These are phyloP conservation scores for Didymodactylos carnosus DNA, from an alignment of 2,888 invertebrate species.

Conservation along the genomic window DNA sequence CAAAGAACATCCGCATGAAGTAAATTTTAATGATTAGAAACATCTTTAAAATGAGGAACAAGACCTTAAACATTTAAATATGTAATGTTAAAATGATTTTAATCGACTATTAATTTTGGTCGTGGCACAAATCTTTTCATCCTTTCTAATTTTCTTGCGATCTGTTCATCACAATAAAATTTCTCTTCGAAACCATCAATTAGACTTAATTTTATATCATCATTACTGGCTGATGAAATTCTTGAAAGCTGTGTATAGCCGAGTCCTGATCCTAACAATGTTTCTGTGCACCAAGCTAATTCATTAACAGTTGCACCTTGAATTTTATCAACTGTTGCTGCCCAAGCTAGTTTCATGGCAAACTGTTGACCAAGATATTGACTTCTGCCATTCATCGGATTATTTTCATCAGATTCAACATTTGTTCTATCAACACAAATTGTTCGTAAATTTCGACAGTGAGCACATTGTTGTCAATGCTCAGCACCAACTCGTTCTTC, in stretches of 20 bases:
- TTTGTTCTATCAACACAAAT: not conserved
- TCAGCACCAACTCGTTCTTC: not conserved
- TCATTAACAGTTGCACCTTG: constrained; percentile 79
- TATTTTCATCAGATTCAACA: not conserved
- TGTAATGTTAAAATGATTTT: not conserved
- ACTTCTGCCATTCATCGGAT: constrained; percentile 42
- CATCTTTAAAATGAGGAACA: not conserved
- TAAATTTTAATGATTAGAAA: not conserved
- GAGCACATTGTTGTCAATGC: not conserved
- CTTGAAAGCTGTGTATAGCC: constrained; percentile 83
- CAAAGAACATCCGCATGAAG: not conserved
- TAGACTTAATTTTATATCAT: too few species aligned
- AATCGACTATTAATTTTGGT: not conserved
- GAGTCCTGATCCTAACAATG: constrained; percentile 84
- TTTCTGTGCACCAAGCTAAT: constrained; percentile 72
- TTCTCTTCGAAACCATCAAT: constrained; percentile 64
- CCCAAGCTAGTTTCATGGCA: constrained; percentile 80
- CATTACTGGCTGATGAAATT: constrained; percentile 62
- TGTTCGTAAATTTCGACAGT: not conserved
- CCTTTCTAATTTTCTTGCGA: not conserved
- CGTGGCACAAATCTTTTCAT: not conserved
- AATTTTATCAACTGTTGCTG: constrained; percentile 88
- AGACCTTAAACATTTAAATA: not conserved
- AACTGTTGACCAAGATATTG: too few species aligned
- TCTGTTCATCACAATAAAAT: constrained; percentile 55